phyloP scores from a whole-genome alignment of 2,113 vertebrate species.

The Psophia crepitans region DNA sequence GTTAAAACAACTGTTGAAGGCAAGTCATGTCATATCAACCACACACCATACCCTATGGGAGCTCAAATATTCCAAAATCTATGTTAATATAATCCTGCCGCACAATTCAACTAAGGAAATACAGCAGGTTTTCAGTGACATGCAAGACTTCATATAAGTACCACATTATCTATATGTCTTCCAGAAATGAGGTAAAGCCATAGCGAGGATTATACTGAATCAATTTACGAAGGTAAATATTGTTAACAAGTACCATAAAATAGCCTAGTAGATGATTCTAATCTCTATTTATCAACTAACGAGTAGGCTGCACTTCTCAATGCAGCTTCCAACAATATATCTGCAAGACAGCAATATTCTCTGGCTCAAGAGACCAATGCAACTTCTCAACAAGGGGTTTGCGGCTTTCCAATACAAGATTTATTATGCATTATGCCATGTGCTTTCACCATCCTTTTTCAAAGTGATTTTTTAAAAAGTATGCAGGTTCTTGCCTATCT shows the following conservation, averaged over 20 bases:
- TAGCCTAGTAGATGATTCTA: conserved; percentile 59
- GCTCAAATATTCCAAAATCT: conserved; percentile 67
- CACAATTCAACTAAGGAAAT: conserved; percentile 55
- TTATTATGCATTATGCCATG: neutral
- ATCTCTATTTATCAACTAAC: conserved; percentile 66
- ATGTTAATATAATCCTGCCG: conserved; percentile 71
- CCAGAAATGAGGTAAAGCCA: conserved; percentile 63
- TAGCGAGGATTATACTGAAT: conserved; percentile 70
- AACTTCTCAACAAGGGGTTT: neutral
- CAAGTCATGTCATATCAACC: conserved; percentile 71
- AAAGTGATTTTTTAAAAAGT: neutral
- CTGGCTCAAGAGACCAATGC: neutral
- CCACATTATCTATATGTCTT: conserved; percentile 69
- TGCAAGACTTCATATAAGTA: conserved; percentile 58
- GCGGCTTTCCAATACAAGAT: neutral
- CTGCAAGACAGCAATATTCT: conserved; percentile 37
- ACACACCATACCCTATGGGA: conserved; percentile 69
- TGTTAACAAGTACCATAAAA: conserved; percentile 70
- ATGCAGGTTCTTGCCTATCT: neutral
- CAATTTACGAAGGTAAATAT: conserved; percentile 72
- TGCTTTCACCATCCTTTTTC: neutral
- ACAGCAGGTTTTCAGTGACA: conserved; percentile 41
- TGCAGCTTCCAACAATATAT: conserved; percentile 18
- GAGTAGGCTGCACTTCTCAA: conserved; percentile 26
- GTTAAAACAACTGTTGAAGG: conserved; percentile 78